A percentile compares a stretch with the other conserved stretches of the same genome.
Conservation (phyloP, 2,888 invertebrate species). For the Cenopis cana region DNA sequence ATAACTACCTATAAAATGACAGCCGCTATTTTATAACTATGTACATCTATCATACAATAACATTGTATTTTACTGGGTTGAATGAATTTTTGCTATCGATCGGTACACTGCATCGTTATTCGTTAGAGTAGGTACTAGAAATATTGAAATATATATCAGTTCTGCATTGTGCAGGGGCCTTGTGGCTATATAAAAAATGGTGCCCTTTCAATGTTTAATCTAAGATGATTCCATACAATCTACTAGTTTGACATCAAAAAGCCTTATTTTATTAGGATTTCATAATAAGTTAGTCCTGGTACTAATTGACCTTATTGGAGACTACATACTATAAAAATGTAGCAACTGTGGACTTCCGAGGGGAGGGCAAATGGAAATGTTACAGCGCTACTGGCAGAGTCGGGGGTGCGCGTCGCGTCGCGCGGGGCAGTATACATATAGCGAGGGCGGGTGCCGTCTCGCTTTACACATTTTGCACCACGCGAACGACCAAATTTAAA, state of each 20-base stretch:
- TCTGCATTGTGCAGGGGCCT: conserved; percentile 20
- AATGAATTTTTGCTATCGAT: conserved; percentile 30
- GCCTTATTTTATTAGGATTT: conserved; percentile 30
- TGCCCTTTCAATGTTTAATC: conserved; percentile 9
- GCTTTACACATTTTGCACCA: conserved; percentile 24
- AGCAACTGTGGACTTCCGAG: conserved; percentile 18
- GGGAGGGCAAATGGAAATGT: conserved; percentile 6
- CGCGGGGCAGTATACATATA: neutral
- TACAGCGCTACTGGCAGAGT: conserved; percentile 2
- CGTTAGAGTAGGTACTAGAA: conserved; percentile 18
- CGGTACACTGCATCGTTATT: conserved; percentile 18
- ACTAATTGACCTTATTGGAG: conserved; percentile 41
- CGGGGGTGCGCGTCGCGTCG: neutral
- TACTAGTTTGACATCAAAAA: conserved; percentile 32
- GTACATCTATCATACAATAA: conserved; percentile 3
- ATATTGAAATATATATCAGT: conserved; percentile 11
- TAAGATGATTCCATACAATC: conserved; percentile 32
- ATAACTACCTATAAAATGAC: conserved; percentile 5
- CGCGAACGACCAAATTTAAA: conserved; percentile 9
- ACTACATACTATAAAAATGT: conserved; percentile 39
- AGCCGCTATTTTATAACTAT: conserved; percentile 2
- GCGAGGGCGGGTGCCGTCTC: neutral
- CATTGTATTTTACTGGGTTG: neutral
- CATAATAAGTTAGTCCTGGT: conserved; percentile 25
- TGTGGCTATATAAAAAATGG: neutral